phyloP scores from a whole-genome alignment of 2,888 invertebrate species.

The Villa cingulata region DNA sequence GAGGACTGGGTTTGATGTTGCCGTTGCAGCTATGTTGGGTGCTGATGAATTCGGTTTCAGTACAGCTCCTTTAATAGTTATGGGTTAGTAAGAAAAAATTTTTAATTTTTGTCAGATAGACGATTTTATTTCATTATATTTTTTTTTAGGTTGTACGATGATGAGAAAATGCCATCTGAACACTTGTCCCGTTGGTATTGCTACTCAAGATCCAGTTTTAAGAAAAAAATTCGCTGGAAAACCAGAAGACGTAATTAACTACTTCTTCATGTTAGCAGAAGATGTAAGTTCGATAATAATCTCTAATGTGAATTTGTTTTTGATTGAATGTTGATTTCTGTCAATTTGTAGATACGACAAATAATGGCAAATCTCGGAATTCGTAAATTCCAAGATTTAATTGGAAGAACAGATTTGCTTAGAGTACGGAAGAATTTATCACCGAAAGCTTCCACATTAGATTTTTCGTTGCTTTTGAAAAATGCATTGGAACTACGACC shows the following conservation, averaged over 20 bases:
- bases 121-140: background rate
- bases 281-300: slow-evolving; percentile 49
- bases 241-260: slow-evolving; percentile 96
- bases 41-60: slow-evolving; percentile 99
- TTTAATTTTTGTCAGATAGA: background rate
- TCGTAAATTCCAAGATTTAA: slow-evolving; percentile 72
- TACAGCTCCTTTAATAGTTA: slow-evolving; percentile 92
- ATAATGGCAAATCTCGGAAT: slow-evolving; percentile 89
- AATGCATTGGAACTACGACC: slow-evolving; percentile 84
- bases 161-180: slow-evolving; percentile 99
- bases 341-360: slow-evolving; percentile 64
- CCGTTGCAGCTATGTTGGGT: slow-evolving; percentile 88
- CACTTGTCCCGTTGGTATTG: slow-evolving; percentile 98
- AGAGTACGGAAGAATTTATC: slow-evolving; percentile 58
- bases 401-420: slow-evolving; percentile 83
- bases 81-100: slow-evolving; percentile 43
- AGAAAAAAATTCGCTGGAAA: slow-evolving; percentile 94
- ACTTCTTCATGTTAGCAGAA: slow-evolving; percentile 93
- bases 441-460: slow-evolving; percentile 71
- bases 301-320: too few species aligned
- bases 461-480: slow-evolving; percentile 73
- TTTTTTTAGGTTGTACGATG: slow-evolving; percentile 76
- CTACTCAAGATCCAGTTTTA: slow-evolving; percentile 92
- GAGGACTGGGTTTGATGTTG: slow-evolving; percentile 88
- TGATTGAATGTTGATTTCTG: too few species aligned